These are phyloP conservation scores for Cossypha dichroa DNA, from an alignment of 2,797 vertebrate species.

Conservation along the genomic window DNA sequence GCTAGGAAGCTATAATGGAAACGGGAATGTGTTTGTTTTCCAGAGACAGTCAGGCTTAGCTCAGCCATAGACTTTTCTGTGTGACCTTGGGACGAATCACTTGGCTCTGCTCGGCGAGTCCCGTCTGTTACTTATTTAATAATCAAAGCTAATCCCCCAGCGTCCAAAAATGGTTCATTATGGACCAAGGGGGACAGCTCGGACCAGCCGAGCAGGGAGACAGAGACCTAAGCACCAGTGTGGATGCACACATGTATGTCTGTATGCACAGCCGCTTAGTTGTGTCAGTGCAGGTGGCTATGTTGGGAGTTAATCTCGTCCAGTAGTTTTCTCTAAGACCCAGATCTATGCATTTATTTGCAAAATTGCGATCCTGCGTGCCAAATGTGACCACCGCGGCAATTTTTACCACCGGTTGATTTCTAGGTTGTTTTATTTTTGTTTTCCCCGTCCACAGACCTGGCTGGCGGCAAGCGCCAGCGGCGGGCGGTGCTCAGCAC, in stretches of 20 bases:
- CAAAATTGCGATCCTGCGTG: not conserved
- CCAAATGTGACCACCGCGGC: not conserved
- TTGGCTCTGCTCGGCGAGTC: not conserved
- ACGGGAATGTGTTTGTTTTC: not conserved
- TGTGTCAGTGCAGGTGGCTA: not conserved
- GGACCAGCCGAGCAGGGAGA: not conserved
- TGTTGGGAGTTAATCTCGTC: not conserved
- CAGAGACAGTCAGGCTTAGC: not conserved
- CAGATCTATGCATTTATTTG: not conserved
- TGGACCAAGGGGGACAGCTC: not conserved
- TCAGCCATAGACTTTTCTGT: constrained; percentile 12
- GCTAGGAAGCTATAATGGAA: not conserved
- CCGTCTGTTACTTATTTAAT: constrained; percentile 11
- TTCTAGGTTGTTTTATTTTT: not conserved
- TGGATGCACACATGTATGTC: not conserved
- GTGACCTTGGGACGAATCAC: constrained; percentile 66
- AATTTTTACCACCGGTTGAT: not conserved
- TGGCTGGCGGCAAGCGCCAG: not conserved
- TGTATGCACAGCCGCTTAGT: not conserved
- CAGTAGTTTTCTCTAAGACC: not conserved
- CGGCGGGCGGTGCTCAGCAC: constrained; percentile 64
- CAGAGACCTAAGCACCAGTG: not conserved
- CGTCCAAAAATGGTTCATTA: not conserved
- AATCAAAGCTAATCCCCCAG: not conserved
- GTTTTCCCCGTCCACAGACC: not conserved